Conservation (phyloP, 2,888 invertebrate genomes). For the Ypsolopha sequella region DNA sequence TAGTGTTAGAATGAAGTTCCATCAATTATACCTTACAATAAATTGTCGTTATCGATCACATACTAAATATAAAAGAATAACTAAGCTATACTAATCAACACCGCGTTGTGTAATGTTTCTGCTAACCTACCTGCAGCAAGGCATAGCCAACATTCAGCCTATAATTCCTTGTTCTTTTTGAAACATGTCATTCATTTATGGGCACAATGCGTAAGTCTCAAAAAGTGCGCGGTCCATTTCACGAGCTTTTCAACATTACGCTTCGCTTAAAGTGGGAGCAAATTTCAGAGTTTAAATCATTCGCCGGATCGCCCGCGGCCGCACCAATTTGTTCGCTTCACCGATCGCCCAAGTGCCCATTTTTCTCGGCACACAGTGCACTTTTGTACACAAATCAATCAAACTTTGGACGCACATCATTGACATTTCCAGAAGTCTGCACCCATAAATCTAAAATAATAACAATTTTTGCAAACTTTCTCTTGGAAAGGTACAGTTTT, state of each 20-base stretch:
- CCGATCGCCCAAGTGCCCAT: conserved; percentile 6
- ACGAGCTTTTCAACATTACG: background rate
- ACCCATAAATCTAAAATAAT: background rate
- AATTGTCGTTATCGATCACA: no score
- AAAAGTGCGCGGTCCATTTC: background rate
- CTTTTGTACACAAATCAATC: conserved; percentile 27
- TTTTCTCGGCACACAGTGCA: conserved; percentile 17
- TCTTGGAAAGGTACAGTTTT: background rate
- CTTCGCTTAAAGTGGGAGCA: conserved; percentile 17
- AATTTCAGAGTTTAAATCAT: conserved; percentile 26
- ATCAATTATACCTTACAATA: no score
- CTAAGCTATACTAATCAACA: no score
- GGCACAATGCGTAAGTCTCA: no score
- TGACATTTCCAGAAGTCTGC: conserved; percentile 26
- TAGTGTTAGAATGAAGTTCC: no score
- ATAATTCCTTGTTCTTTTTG: no score
- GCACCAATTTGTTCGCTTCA: conserved; percentile 24
- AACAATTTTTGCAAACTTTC: background rate
- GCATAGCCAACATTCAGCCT: no score
- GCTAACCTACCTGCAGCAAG: no score
- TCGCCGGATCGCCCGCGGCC: conserved; percentile 13
- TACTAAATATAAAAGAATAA: no score
- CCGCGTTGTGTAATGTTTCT: no score
- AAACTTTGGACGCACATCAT: conserved; percentile 27
- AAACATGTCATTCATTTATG: no score